These are phyloP conservation scores for Adelognathus sp. DNA, from an alignment of 2,888 invertebrate genomes.

Conservation along the genomic window DNA sequence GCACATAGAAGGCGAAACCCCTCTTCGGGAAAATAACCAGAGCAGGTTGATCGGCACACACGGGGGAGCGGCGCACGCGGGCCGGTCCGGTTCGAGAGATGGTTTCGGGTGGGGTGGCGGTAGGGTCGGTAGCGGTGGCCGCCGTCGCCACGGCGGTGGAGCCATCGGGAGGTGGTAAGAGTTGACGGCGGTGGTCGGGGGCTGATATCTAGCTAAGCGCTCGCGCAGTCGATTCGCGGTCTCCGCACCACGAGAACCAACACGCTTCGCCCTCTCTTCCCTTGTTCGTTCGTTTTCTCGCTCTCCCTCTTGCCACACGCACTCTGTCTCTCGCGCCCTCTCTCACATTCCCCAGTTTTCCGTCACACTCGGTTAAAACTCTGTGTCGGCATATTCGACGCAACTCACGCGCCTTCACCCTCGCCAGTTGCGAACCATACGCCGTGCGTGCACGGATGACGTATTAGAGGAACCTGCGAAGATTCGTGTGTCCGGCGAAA, in stretches of 20 bases:
- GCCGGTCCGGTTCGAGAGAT: slow-evolving; percentile 52
- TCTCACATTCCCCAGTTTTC: slow-evolving; percentile 5
- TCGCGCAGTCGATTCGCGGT: slow-evolving; percentile 77
- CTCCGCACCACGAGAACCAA: slow-evolving; percentile 73
- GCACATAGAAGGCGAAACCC: neutral
- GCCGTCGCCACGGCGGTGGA: slow-evolving; percentile 57
- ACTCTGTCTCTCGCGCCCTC: slow-evolving; percentile 10
- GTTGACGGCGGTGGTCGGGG: slow-evolving; percentile 70
- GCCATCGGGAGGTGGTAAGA: slow-evolving; percentile 69
- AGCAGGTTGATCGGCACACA: slow-evolving; percentile 2
- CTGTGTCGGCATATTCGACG: slow-evolving; percentile 29
- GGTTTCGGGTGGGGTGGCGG: slow-evolving; percentile 46
- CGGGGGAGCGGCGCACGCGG: slow-evolving; percentile 53
- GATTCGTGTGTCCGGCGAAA: neutral
- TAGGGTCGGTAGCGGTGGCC: slow-evolving; percentile 36
- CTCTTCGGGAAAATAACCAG: neutral
- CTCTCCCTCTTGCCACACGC: slow-evolving; percentile 34
- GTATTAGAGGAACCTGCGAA: slow-evolving; percentile 50
- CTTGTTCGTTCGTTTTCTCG: slow-evolving; percentile 36
- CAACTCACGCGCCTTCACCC: slow-evolving; percentile 33
- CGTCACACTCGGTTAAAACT: slow-evolving; percentile 13
- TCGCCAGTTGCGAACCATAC: slow-evolving; percentile 52
- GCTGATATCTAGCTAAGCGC: slow-evolving; percentile 77
- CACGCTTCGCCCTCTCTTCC: slow-evolving; percentile 60
- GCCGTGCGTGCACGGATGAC: slow-evolving; percentile 66